Percentiles rank a stretch among this genome's conserved stretches.
phyloP scores from a whole-genome alignment of 2,888 invertebrate genomes.

The Leptinotarsa haldemani region DNA sequence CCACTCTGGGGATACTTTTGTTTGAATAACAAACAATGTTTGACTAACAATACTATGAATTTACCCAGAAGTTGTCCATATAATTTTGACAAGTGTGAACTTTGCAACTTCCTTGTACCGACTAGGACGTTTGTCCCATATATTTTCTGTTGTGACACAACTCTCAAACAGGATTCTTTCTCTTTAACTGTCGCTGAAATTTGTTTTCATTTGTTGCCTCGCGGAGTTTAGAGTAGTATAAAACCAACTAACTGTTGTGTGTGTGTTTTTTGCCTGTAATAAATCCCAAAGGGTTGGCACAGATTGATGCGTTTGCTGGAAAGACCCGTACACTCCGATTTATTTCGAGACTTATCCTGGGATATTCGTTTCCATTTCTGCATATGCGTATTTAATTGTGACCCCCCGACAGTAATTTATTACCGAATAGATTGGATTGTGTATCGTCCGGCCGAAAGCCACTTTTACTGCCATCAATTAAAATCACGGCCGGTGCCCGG shows the following conservation, averaged over 20 bases:
- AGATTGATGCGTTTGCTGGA: conserved; percentile 58
- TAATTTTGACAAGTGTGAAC: too few relatives aligned
- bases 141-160: too few relatives aligned
- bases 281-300: conserved; percentile 49
- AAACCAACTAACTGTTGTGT: conserved; percentile 38
- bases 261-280: conserved; percentile 43
- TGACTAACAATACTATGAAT: too few relatives aligned
- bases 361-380: conserved; percentile 55
- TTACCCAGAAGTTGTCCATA: too few relatives aligned
- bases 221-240: conserved; percentile 34
- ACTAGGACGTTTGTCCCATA: too few relatives aligned
- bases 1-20: too few relatives aligned
- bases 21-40: too few relatives aligned
- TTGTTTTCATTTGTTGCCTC: conserved; percentile 10
- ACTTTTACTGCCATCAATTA: conserved; percentile 65
- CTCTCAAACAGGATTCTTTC: background rate
- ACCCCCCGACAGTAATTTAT: conserved; percentile 62
- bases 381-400: conserved; percentile 65
- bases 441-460: conserved; percentile 60
- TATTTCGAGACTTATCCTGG: conserved; percentile 59
- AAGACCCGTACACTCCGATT: conserved; percentile 51
- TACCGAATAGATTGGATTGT: conserved; percentile 60
- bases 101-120: too few relatives aligned
- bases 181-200: conserved; percentile 5
- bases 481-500: conserved; percentile 53